Base-by-base conservation (phyloP, 2,888 invertebrate species). In the Drosophila tripunctata region DNA sequence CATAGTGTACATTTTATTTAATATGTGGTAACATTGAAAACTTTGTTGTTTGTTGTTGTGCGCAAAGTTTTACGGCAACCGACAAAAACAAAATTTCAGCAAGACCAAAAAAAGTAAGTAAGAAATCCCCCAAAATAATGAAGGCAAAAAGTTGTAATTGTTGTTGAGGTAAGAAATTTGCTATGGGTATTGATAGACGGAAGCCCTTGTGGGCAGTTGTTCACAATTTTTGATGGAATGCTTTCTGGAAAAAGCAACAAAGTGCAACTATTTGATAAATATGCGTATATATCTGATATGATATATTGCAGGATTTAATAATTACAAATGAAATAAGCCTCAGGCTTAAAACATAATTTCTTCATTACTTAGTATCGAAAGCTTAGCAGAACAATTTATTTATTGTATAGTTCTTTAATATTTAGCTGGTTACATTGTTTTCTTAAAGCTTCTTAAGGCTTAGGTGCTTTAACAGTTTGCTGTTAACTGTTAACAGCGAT, bases 11-110 rank as follows among this genome's bases (percentile, higher is more conserved):
- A 78, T 67, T 85, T 75, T 75, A 68, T 67, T 82, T 78, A 81
- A 85, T 81, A 81, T 86, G 80, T 79, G 76, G 81, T 79, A 67
- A 67, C 77, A 79, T 67, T 79, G 84, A 71, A 83, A 85, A 80
- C 64, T 79, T 86, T 75, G 45, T 52, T 70, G 45, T 52, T 70
- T 66, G 43, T 63, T 58, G 65, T 36, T 67, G 63, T 64, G 60
- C 45, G 36, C 56, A 82, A 80, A 86, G 57, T 82, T 81, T 79
- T 54, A 31, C 64, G 50, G 54, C 60, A 45, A 54, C 66, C 58
- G 7, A 69, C 40, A 63, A 67, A 70, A 58, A 24, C 21, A 38
- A 14, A 40, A 36, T 33, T n/a, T n/a, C n/a, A n/a, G n/a, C n/a
- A n/a, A n/a, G n/a, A n/a, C n/a, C n/a, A n/a, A n/a, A 30, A 43